Conservation (phyloP, 2,888 invertebrate species). For the Meliscaeva auricollis region DNA sequence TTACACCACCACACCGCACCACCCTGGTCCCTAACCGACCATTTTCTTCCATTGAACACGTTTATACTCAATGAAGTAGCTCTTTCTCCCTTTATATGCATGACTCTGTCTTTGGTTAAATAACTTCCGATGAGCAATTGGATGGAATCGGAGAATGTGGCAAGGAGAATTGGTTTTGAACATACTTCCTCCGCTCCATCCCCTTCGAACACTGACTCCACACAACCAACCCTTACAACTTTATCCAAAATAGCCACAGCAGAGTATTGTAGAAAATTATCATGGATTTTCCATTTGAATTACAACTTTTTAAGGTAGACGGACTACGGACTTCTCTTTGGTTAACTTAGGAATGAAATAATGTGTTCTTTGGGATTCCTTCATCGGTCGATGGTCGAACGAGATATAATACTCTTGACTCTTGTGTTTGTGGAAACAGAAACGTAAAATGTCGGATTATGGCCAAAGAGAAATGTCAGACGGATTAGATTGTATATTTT, state of each 20-base stretch:
- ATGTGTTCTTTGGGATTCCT: slow-evolving; percentile 54
- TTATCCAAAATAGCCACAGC: slow-evolving; percentile 50
- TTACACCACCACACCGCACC: slow-evolving; percentile 1
- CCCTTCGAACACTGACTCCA: too few species aligned
- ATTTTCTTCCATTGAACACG: slow-evolving; percentile 16
- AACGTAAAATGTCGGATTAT: slow-evolving; percentile 49
- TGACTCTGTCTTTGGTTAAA: slow-evolving; percentile 49
- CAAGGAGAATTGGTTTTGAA: slow-evolving; percentile 4
- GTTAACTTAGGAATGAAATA: slow-evolving; percentile 62
- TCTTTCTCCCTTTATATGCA: slow-evolving; percentile 15
- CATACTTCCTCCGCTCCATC: not conserved
- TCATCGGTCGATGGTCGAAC: slow-evolving; percentile 28
- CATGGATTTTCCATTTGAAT: slow-evolving; percentile 66
- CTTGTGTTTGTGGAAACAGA: too few species aligned
- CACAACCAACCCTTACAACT: slow-evolving; percentile 22
- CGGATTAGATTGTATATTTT: slow-evolving; percentile 48
- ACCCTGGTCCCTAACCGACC: not conserved
- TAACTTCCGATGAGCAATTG: slow-evolving; percentile 60
- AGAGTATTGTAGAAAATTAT: slow-evolving; percentile 52
- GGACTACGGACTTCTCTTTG: not conserved
- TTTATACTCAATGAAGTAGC: slow-evolving; percentile 39
- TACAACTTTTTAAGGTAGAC: slow-evolving; percentile 54
- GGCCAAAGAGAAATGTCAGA: slow-evolving; percentile 56
- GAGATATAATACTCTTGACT: not conserved
- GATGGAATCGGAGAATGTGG: slow-evolving; percentile 34